A percentile compares a stretch with the other conserved stretches of the same genome.
phyloP scores from a whole-genome alignment of 2,113 vertebrate species.

The Cynopterus brachyotis region DNA sequence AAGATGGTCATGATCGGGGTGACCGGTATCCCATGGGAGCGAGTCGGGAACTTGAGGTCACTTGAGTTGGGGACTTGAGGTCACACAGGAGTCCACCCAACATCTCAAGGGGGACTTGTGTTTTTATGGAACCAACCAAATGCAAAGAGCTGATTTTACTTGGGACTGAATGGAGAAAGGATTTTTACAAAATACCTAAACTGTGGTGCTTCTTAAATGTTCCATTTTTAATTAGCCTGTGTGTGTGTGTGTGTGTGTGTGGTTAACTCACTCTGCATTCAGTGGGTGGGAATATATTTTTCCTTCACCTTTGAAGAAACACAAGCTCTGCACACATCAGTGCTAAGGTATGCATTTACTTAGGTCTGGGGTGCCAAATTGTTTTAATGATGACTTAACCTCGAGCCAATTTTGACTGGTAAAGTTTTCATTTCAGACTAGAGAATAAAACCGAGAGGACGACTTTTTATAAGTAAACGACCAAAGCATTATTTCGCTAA shows the following conservation, averaged over 20 bases:
- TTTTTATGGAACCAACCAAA: background rate
- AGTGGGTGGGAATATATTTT: background rate
- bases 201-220: background rate
- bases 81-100: background rate
- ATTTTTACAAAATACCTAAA: background rate
- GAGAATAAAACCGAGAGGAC: background rate
- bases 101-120: background rate
- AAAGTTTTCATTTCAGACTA: background rate
- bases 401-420: background rate
- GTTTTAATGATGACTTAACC: background rate
- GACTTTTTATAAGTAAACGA: background rate
- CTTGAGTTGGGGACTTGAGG: background rate
- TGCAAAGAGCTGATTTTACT: background rate
- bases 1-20: constrained; percentile 62
- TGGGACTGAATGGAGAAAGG: background rate
- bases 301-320: constrained; percentile 1
- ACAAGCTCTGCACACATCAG: background rate
- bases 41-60: constrained; percentile 45
- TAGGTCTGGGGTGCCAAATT: background rate
- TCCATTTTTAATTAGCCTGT: background rate
- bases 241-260: background rate
- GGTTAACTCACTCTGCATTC: background rate
- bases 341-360: background rate
- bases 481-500: constrained; percentile 39
- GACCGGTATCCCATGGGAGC: constrained; percentile 26